A percentile compares a stretch with the other conserved stretches of the same genome.
These are phyloP conservation scores for Cettia cetti DNA, from an alignment of 2,113 vertebrate genomes.

Conservation along the genomic window DNA sequence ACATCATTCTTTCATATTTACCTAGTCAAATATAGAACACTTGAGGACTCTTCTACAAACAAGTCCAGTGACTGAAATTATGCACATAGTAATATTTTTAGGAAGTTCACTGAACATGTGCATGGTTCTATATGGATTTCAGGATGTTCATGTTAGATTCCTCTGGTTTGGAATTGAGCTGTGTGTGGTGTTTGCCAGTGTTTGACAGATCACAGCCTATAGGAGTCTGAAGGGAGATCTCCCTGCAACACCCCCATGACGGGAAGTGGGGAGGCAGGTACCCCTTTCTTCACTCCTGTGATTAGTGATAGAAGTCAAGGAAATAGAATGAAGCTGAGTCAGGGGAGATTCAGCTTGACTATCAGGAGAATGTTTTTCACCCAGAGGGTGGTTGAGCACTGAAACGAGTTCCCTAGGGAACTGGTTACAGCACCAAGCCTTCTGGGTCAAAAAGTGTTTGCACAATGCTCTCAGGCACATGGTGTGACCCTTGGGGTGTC, in stretches of 20 bases:
- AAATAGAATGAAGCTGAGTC: neutral
- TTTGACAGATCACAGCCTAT: neutral
- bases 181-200: neutral
- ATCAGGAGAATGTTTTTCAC: neutral
- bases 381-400: neutral
- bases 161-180: neutral
- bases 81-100: neutral
- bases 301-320: neutral
- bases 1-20: neutral
- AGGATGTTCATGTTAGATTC: neutral
- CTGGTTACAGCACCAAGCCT: neutral
- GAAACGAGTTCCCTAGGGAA: neutral
- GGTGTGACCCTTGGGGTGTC: neutral
- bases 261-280: neutral
- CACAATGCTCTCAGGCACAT: accelerated
- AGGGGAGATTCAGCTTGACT: neutral
- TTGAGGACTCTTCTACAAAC: neutral
- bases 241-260: accelerated
- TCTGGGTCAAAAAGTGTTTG: neutral
- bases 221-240: neutral
- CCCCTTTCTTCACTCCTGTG: too few relatives aligned
- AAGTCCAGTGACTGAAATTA: neutral
- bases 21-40: neutral
- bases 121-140: neutral
- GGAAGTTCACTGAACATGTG: neutral